phyloP scores from a whole-genome alignment of 1,140 invertebrate genomes.

The Habropoda laboriosa region DNA sequence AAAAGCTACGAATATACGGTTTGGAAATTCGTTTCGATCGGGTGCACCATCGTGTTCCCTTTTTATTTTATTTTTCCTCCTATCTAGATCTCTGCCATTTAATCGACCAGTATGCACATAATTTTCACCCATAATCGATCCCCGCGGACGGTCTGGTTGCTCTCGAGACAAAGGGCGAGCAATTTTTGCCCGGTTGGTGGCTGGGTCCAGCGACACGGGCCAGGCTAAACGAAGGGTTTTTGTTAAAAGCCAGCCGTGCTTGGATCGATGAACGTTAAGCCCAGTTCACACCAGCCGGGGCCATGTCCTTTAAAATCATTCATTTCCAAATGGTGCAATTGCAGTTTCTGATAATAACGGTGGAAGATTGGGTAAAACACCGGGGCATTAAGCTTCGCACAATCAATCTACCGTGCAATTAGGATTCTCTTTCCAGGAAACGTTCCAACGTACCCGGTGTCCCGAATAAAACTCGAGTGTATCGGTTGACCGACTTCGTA shows the following conservation, averaged over 20 bases:
- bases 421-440: not conserved
- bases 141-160: not conserved
- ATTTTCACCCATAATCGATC: constrained; percentile 20
- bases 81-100: not conserved
- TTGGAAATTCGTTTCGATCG: not conserved
- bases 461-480: not conserved
- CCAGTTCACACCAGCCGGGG: constrained; percentile 19
- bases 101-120: not conserved
- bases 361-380: not conserved
- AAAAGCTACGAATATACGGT: not conserved
- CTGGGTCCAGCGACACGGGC: not conserved
- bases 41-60: not conserved
- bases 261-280: constrained; percentile 38
- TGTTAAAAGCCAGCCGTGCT: constrained; percentile 12
- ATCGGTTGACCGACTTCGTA: not conserved
- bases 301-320: too few species aligned
- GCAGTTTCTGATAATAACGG: not conserved
- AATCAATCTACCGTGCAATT: not conserved
- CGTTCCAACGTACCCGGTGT: not conserved
- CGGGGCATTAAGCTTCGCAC: not conserved
- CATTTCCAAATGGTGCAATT: not conserved
- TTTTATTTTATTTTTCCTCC: not conserved
- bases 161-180: constrained; percentile 16
- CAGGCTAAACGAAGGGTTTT: constrained; percentile 25
- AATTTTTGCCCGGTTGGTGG: constrained; percentile 15